These are phyloP conservation scores for Rhynchomys soricoides DNA, from an alignment of 2,113 vertebrate species.

Conservation along the genomic window DNA sequence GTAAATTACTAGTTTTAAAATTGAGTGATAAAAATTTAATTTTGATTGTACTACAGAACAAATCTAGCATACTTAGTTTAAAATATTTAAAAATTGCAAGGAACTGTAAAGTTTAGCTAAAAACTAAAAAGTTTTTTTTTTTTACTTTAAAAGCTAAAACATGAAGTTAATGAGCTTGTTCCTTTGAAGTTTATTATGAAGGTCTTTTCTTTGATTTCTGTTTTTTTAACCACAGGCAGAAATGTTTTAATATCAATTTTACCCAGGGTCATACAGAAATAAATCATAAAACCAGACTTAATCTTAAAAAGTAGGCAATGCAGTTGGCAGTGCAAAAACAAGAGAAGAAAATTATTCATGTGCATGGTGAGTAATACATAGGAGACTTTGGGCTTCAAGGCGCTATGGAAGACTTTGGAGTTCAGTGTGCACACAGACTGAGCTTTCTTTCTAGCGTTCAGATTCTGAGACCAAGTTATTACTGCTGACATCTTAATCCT, in stretches of 20 bases:
- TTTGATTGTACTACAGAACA: conserved; percentile 33
- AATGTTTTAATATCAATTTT: conserved; percentile 26
- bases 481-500: conserved; percentile 46
- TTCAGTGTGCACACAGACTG: background rate
- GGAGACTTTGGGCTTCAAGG: conserved; percentile 24
- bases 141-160: conserved; percentile 59
- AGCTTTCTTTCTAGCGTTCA: conserved; percentile 63
- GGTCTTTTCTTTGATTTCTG: conserved; percentile 34
- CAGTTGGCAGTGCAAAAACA: background rate
- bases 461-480: conserved; percentile 31
- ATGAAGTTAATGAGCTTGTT: conserved; percentile 47
- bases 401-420: conserved; percentile 54
- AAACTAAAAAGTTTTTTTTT: background rate
- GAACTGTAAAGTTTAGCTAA: background rate
- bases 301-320: background rate
- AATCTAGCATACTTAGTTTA: conserved; percentile 36
- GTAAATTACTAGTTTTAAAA: conserved; percentile 44
- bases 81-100: conserved; percentile 53
- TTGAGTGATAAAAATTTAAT: conserved; percentile 22
- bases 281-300: background rate
- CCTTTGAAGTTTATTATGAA: conserved; percentile 51
- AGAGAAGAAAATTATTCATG: background rate
- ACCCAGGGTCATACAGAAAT: background rate
- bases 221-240: background rate
- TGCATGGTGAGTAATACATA: background rate